A percentile compares a stretch with the other conserved stretches of the same genome.
These are phyloP conservation scores for Euplagia quadripunctaria DNA, from an alignment of 2,888 invertebrate genomes.

Conservation along the genomic window DNA sequence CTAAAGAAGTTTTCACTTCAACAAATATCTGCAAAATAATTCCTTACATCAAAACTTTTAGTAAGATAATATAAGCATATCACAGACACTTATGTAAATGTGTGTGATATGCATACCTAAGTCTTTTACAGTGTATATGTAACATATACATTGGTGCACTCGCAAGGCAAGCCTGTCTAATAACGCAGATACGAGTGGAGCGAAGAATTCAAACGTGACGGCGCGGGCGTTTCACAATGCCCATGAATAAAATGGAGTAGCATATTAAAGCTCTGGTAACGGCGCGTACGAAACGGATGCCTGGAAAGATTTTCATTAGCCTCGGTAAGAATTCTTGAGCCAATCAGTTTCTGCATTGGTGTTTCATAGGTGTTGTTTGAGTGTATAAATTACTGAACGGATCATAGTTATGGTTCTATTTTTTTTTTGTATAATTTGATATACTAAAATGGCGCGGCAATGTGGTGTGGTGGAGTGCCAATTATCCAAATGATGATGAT, in stretches of 20 bases:
- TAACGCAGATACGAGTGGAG: conserved; percentile 47
- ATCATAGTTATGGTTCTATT: too few relatives aligned
- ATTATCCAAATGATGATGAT: too few relatives aligned
- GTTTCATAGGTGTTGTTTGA: background rate
- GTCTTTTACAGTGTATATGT: background rate
- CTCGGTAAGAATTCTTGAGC: conserved; percentile 38
- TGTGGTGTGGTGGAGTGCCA: too few relatives aligned
- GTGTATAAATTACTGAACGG: too few relatives aligned
- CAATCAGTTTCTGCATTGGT: conserved; percentile 41
- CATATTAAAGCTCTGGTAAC: conserved; percentile 50
- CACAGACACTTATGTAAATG: background rate
- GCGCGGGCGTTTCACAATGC: conserved; percentile 30
- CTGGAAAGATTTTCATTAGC: conserved; percentile 52
- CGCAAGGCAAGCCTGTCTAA: conserved; percentile 44
- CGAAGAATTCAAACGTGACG: conserved; percentile 53
- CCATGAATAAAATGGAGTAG: conserved; percentile 53
- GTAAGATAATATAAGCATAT: background rate
- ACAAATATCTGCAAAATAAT: too few relatives aligned
- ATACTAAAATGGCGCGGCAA: too few relatives aligned
- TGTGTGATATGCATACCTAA: background rate
- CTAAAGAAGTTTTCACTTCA: too few relatives aligned
- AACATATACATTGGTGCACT: conserved; percentile 36
- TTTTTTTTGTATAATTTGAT: too few relatives aligned
- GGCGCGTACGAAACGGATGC: conserved; percentile 45
- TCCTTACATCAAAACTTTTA: background rate